Percentiles rank a stretch among this genome's conserved stretches.
Conservation (phyloP, 2,113 vertebrate genomes). For the Chascanopsetta lugubris region DNA sequence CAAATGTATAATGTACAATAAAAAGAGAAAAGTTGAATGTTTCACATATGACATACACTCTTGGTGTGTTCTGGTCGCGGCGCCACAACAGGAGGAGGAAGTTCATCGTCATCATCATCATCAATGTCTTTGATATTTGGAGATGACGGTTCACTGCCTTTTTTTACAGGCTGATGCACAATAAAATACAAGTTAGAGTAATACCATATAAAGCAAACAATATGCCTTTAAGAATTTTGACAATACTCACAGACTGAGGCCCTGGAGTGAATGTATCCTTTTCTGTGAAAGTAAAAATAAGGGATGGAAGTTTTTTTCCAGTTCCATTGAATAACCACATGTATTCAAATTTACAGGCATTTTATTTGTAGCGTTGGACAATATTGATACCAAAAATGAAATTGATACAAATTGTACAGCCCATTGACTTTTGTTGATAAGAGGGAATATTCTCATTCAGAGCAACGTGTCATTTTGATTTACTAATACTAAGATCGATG, state of each 20-base stretch:
- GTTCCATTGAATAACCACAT: too few species aligned
- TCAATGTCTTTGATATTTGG: slow-evolving; percentile 81
- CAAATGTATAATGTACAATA: background rate
- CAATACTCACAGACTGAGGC: slow-evolving; percentile 87
- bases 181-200: background rate
- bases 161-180: slow-evolving; percentile 85
- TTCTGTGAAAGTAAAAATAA: slow-evolving; percentile 76
- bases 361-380: background rate
- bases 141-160: slow-evolving; percentile 87
- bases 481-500: too few species aligned
- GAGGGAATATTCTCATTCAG: background rate
- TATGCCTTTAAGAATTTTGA: background rate
- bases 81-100: slow-evolving; percentile 91
- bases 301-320: background rate
- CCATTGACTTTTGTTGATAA: background rate
- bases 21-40: background rate
- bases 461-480: slow-evolving; percentile 13
- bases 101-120: slow-evolving; percentile 89
- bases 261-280: slow-evolving; percentile 94
- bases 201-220: background rate
- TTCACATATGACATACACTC: slow-evolving; percentile 84
- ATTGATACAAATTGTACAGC: too few species aligned
- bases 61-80: slow-evolving; percentile 97
- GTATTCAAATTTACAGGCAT: background rate
- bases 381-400: too few species aligned